phyloP scores from a whole-genome alignment of 1,140 invertebrate genomes.

The Zaprionus vittiger region DNA sequence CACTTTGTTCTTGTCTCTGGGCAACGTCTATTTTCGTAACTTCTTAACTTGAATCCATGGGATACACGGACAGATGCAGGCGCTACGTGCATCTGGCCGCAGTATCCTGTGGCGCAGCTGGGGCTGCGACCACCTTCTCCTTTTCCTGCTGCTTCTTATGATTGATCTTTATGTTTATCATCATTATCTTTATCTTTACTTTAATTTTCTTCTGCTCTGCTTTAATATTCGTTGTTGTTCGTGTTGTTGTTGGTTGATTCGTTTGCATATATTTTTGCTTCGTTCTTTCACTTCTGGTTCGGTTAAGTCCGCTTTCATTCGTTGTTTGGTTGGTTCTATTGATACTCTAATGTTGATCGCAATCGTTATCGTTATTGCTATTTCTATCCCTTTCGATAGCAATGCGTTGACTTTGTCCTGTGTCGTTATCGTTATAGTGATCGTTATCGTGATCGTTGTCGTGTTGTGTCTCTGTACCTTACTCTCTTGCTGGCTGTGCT shows the following conservation, averaged over 20 bases:
- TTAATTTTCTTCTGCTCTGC: constrained; percentile 14
- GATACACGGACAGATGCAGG: constrained; percentile 35
- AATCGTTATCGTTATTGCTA: constrained; percentile 17
- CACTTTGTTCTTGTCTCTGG: constrained; percentile 54
- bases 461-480: constrained; percentile 33
- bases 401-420: constrained; percentile 13
- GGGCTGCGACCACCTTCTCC: constrained; percentile 32
- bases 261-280: constrained; percentile 28
- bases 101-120: constrained; percentile 16
- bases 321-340: constrained; percentile 41
- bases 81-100: constrained; percentile 39
- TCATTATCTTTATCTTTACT: not conserved
- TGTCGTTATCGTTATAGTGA: constrained; percentile 21
- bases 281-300: constrained; percentile 40
- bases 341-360: constrained; percentile 32
- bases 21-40: constrained; percentile 48
- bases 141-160: constrained; percentile 38
- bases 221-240: constrained; percentile 37
- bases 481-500: constrained; percentile 42
- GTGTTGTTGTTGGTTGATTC: constrained; percentile 38
- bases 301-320: constrained; percentile 52
- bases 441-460: constrained; percentile 31
- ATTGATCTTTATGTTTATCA: constrained; percentile 25
- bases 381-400: constrained; percentile 19
- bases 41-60: constrained; percentile 45